Percentiles rank a stretch among this genome's conserved stretches.
Conservation (phyloP, 1,140 invertebrate genomes). For the Coptotermes formosanus region DNA sequence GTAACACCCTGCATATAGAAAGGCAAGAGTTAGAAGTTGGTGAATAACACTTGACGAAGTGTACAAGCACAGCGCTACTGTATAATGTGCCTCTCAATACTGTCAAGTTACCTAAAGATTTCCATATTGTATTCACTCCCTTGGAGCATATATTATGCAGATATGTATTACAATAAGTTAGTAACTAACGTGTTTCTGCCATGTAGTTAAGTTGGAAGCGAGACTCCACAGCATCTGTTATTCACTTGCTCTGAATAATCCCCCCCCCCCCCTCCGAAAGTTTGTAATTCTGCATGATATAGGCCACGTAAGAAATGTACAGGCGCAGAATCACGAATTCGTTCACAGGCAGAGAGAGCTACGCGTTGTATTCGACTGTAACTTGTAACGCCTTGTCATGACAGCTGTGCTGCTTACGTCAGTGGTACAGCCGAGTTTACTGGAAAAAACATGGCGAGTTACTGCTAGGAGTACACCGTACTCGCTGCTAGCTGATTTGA, state of each 20-base stretch:
- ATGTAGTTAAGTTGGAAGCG: neutral
- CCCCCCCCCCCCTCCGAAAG: too few relatives aligned
- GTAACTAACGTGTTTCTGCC: neutral
- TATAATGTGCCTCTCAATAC: neutral
- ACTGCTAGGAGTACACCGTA: too few relatives aligned
- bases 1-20: neutral
- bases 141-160: neutral
- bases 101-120: neutral
- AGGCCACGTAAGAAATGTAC: too few relatives aligned
- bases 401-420: too few relatives aligned
- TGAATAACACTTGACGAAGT: neutral
- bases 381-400: too few relatives aligned
- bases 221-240: neutral
- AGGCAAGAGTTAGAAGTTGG: neutral
- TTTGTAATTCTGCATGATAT: too few relatives aligned
- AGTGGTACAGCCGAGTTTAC: too few relatives aligned
- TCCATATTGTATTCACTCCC: neutral
- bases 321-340: too few relatives aligned
- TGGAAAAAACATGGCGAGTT: too few relatives aligned
- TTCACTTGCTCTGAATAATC: neutral
- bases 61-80: neutral
- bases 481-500: too few relatives aligned
- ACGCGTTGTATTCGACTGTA: too few relatives aligned
- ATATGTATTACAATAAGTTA: slow-evolving; percentile 5
- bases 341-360: too few relatives aligned